phyloP scores from a whole-genome alignment of 2,888 invertebrate genomes.

The Melipona bicolor region DNA sequence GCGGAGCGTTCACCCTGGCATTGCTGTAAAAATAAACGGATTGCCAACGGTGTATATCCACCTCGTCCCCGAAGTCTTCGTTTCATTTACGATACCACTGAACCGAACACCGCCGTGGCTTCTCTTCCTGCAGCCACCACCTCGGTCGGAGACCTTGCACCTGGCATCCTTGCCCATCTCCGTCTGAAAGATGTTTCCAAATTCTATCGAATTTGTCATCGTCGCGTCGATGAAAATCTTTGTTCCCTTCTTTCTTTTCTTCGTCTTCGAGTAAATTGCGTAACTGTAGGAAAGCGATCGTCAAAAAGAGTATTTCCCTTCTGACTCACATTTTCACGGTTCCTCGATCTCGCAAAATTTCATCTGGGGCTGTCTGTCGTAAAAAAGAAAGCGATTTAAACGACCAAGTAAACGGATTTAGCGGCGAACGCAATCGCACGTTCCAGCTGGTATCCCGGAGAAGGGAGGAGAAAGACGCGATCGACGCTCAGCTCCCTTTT shows the following conservation, averaged over 20 bases:
- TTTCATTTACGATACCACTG: slow-evolving; percentile 72
- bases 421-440: neutral
- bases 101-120: slow-evolving; percentile 53
- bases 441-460: too few species aligned
- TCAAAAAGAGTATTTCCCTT: neutral
- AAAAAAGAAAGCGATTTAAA: slow-evolving; percentile 51
- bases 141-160: slow-evolving; percentile 26
- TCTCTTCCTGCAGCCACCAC: slow-evolving; percentile 30
- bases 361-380: slow-evolving; percentile 26
- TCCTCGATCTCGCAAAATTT: slow-evolving; percentile 28
- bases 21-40: slow-evolving; percentile 82
- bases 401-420: slow-evolving; percentile 28
- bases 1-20: slow-evolving; percentile 82
- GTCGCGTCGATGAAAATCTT: slow-evolving; percentile 6
- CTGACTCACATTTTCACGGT: slow-evolving; percentile 16
- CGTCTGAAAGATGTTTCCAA: neutral
- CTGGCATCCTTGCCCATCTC: slow-evolving; percentile 11
- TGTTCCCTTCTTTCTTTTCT: neutral
- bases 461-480: neutral
- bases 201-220: neutral
- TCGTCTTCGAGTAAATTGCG: neutral
- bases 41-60: slow-evolving; percentile 71
- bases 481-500: neutral
- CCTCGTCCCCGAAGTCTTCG: slow-evolving; percentile 64
- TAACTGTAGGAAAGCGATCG: neutral